Evolutionary conservation across 2,113 vertebrate genomes (phyloP).

Genomic region (Cinclus cinclus): DNA sequence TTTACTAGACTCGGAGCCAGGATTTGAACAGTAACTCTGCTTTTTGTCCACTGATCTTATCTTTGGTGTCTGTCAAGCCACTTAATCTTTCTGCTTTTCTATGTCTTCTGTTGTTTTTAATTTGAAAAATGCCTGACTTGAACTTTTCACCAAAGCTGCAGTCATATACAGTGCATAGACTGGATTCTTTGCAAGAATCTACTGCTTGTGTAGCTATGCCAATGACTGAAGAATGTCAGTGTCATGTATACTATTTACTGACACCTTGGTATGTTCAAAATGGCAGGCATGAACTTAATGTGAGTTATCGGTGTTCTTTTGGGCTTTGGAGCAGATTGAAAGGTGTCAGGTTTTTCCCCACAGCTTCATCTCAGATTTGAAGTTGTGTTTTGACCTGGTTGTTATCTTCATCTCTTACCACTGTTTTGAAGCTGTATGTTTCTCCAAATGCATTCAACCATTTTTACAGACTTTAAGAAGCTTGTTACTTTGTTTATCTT

Average conservation of each 20-base stretch:
- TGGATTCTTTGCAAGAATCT: background rate
- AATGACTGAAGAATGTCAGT: background rate
- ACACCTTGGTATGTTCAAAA: background rate
- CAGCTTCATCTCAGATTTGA: background rate
- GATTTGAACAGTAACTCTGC: constrained; percentile 7
- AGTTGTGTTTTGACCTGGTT: background rate
- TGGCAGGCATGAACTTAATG: background rate
- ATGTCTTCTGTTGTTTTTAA: constrained; percentile 15
- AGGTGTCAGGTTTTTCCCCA: background rate
- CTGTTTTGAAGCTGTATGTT: background rate
- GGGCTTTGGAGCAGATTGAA: background rate
- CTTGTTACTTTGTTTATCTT: background rate
- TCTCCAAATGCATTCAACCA: background rate
- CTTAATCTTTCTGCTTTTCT: background rate
- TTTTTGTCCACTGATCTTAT: constrained; percentile 43
- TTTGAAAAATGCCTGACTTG: background rate
- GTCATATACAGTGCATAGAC: background rate
- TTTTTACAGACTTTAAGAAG: background rate
- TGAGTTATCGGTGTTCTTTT: accelerated
- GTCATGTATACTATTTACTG: background rate
- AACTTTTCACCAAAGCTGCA: background rate
- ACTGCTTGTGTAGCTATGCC: background rate
- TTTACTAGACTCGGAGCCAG: background rate
- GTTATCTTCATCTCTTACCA: background rate
- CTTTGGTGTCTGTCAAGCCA: background rate